Conservation (phyloP, 2,113 vertebrate genomes). For the Neodontobutis hainanensis region DNA sequence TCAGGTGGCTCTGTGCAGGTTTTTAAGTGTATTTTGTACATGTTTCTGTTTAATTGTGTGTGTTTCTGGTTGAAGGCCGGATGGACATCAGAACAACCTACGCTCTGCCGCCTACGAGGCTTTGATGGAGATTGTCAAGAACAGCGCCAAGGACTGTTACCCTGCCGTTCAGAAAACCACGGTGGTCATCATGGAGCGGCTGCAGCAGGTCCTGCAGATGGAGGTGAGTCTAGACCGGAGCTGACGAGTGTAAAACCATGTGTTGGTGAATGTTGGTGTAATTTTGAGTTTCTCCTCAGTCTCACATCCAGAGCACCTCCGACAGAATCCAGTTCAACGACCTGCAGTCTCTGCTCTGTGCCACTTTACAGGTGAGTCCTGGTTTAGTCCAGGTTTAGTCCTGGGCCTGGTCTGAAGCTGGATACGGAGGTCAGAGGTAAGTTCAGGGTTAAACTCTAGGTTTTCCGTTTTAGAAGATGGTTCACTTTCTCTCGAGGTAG, state of each 20-base stretch:
- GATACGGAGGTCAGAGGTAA: too few relatives aligned
- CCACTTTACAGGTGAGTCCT: constrained; percentile 90
- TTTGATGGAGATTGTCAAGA: constrained; percentile 99
- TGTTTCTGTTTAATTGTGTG: background rate
- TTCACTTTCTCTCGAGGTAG: too few relatives aligned
- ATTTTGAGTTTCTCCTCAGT: constrained; percentile 75
- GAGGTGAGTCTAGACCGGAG: constrained; percentile 80
- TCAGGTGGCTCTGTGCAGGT: too few relatives aligned
- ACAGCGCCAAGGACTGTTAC: constrained; percentile 98
- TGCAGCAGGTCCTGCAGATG: constrained; percentile 99
- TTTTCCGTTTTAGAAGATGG: too few relatives aligned
- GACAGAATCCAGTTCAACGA: constrained; percentile 99
- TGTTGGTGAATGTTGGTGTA: background rate
- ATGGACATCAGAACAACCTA: constrained; percentile 98
- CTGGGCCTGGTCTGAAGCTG: too few relatives aligned
- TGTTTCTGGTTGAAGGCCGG: constrained; percentile 79
- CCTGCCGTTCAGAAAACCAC: constrained; percentile 98
- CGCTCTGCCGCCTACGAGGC: constrained; percentile 96
- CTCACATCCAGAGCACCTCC: constrained; percentile 97
- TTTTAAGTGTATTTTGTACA: background rate
- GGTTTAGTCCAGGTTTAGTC: background rate
- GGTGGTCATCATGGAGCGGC: constrained; percentile 96
- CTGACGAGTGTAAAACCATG: too few relatives aligned
- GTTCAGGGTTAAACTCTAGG: too few relatives aligned
- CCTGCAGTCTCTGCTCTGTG: constrained; percentile 95